Evolutionary conservation across 1,140 invertebrate genomes (phyloP).

Genomic region (Meteorus sp.): DNA sequence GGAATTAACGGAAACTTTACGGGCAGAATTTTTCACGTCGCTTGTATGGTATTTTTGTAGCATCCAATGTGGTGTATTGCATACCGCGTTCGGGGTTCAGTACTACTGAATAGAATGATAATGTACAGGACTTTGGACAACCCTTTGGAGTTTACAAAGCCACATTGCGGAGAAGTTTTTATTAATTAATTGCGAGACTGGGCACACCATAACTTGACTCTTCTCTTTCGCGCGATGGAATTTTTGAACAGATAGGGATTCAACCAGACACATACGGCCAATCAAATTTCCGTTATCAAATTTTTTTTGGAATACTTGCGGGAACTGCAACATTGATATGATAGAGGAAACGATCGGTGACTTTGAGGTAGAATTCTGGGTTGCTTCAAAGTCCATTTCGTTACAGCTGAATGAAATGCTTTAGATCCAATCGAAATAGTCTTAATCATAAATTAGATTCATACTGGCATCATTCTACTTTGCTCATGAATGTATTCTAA

Average conservation of each 20-base stretch:
- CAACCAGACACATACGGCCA: slow-evolving; percentile 4
- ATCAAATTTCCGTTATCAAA: too few relatives aligned
- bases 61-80: not conserved
- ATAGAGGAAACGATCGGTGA: too few relatives aligned
- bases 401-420: too few relatives aligned
- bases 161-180: slow-evolving; percentile 15
- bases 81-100: not conserved
- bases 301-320: too few relatives aligned
- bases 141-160: slow-evolving; percentile 18
- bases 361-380: too few relatives aligned
- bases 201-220: slow-evolving; percentile 25
- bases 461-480: too few relatives aligned
- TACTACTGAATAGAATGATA: slow-evolving; percentile 2
- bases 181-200: slow-evolving; percentile 31
- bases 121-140: too few relatives aligned
- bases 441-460: too few relatives aligned
- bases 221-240: slow-evolving; percentile 30
- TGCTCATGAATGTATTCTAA: too few relatives aligned
- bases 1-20: slow-evolving; percentile 20
- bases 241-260: slow-evolving; percentile 28
- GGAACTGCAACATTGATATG: too few relatives aligned
- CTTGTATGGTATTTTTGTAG: not conserved
- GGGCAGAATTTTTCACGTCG: not conserved
- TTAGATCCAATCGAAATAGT: too few relatives aligned
- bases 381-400: too few relatives aligned